A percentile compares a stretch with the other conserved stretches of the same genome.
Conservation (phyloP, 2,888 invertebrate genomes). For the Rhagonycha lutea region DNA sequence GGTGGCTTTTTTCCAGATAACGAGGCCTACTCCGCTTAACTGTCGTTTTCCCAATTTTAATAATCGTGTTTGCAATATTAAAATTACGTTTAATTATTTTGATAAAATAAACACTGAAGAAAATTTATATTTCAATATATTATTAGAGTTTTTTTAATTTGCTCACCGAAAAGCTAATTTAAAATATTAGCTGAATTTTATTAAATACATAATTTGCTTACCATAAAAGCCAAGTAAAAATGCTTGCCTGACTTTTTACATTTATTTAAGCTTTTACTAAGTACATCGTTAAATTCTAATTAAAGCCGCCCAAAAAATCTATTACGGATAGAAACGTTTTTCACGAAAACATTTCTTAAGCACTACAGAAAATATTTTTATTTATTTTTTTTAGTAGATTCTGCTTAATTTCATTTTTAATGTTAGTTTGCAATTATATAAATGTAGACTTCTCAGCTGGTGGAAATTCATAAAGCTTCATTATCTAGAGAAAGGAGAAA, state of each 20-base stretch:
- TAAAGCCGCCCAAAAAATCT: slow-evolving; percentile 12
- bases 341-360: slow-evolving; percentile 1
- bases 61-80: not conserved
- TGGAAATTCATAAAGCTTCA: not conserved
- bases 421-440: not conserved
- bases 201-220: not conserved
- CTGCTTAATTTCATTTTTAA: not conserved
- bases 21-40: slow-evolving; percentile 15
- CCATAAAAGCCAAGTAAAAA: not conserved
- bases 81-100: not conserved
- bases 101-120: not conserved
- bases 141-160: not conserved
- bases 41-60: slow-evolving; percentile 18
- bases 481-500: not conserved
- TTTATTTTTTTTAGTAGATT: not conserved
- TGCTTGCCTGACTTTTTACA: not conserved
- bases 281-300: slow-evolving; percentile 15
- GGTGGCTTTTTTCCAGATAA: slow-evolving; percentile 21
- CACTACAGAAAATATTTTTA: not conserved
- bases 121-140: not conserved
- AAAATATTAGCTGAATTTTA: not conserved
- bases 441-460: not conserved
- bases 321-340: slow-evolving; percentile 7
- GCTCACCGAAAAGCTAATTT: not conserved
- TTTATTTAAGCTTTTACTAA: slow-evolving; percentile 5